Evolutionary conservation across 2,888 invertebrate genomes (phyloP).

Genomic region (Tupiocoris notatus): DNA sequence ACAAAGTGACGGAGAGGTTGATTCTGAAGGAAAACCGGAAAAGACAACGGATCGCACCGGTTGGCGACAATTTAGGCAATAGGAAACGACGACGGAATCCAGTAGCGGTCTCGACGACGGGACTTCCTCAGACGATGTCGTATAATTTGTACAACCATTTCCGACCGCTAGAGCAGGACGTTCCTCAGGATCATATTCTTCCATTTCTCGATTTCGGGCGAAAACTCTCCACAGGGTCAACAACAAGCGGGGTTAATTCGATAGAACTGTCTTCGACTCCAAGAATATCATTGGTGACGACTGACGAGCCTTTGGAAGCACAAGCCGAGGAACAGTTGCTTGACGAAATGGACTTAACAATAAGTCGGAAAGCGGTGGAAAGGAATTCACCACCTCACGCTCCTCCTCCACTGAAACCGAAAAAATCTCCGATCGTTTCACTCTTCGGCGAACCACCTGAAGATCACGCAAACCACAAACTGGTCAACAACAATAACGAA

Average conservation of each 20-base stretch:
- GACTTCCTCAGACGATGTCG: constrained; percentile 47
- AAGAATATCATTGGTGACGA: constrained; percentile 33
- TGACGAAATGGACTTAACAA: constrained; percentile 53
- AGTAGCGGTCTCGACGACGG: constrained; percentile 38
- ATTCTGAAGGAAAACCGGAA: constrained; percentile 43
- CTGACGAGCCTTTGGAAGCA: constrained; percentile 38
- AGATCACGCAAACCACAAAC: background rate
- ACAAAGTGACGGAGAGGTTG: constrained; percentile 45
- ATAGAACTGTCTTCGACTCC: constrained; percentile 50
- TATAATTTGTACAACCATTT: constrained; percentile 66
- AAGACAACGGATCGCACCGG: constrained; percentile 27
- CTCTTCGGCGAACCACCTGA: constrained; percentile 16
- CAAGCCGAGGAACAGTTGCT: constrained; percentile 52
- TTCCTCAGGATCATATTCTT: constrained; percentile 64
- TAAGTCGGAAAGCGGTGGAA: constrained; percentile 53
- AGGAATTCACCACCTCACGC: constrained; percentile 53
- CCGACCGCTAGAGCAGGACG: constrained; percentile 62
- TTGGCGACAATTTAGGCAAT: background rate
- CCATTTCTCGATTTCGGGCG: constrained; percentile 71
- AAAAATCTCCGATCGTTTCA: constrained; percentile 7
- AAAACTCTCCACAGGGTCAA: constrained; percentile 57
- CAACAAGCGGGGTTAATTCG: constrained; percentile 52
- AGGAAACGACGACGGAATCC: constrained; percentile 42
- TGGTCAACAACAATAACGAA: background rate
- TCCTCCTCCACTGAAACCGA: constrained; percentile 33